Evolutionary conservation across 2,113 vertebrate genomes (phyloP).

Genomic region (Syrrhaptes paradoxus): DNA sequence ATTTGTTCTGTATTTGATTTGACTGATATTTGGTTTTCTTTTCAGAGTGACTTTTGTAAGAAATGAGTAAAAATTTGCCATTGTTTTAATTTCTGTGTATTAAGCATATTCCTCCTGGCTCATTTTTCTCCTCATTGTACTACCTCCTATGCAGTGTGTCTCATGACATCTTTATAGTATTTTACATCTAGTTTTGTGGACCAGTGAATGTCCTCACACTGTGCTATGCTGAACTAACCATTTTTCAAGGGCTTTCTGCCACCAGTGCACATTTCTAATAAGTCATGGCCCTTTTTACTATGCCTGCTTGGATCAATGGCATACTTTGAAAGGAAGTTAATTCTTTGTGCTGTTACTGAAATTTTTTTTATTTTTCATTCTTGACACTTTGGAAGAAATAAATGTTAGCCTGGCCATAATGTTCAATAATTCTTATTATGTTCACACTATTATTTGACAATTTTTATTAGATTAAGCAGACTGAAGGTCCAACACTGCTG

Average conservation of each 20-base stretch:
- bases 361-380: background rate
- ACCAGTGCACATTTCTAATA: background rate
- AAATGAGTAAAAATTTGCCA: background rate
- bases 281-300: background rate
- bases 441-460: background rate
- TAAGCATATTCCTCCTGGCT: background rate
- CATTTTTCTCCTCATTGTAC: background rate
- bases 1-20: background rate
- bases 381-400: background rate
- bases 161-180: background rate
- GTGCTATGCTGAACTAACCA: background rate
- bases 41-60: background rate
- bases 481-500: background rate
- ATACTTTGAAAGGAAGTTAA: background rate
- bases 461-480: background rate
- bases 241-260: background rate
- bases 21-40: background rate
- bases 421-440: background rate
- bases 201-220: background rate
- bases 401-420: background rate
- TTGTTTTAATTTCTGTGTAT: background rate
- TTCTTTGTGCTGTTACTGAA: background rate
- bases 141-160: background rate
- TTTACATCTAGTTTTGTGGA: background rate
- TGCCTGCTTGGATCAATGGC: background rate